A percentile compares a stretch with the other conserved stretches of the same genome.
These are phyloP conservation scores for Phania funesta DNA, from an alignment of 2,888 invertebrate genomes.

Conservation along the genomic window DNA sequence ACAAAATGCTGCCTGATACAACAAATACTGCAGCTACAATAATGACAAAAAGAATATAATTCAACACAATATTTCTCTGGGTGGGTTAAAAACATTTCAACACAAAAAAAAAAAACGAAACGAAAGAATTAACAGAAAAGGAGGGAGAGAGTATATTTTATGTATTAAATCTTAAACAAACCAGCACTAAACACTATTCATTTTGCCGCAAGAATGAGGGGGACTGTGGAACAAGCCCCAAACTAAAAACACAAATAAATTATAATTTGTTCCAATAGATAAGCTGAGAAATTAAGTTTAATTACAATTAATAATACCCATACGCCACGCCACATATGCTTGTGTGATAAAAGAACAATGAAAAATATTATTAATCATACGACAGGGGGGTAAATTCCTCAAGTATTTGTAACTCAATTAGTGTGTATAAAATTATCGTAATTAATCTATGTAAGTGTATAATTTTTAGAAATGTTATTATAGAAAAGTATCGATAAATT, in stretches of 20 bases:
- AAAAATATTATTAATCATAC: slow-evolving; percentile 41
- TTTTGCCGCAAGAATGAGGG: background rate
- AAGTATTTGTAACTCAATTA: background rate
- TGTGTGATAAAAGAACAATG: background rate
- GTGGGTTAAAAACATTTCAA: background rate
- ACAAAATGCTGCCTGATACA: slow-evolving; percentile 24
- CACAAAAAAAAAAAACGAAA: background rate
- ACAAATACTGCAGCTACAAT: slow-evolving; percentile 5
- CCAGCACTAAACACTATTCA: slow-evolving; percentile 23
- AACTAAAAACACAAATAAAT: slow-evolving; percentile 16
- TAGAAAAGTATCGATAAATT: too few relatives aligned
- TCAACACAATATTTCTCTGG: background rate
- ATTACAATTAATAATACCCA: slow-evolving; percentile 53
- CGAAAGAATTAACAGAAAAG: too few relatives aligned
- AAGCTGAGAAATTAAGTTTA: slow-evolving; percentile 27
- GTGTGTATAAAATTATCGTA: background rate
- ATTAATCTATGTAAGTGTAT: background rate
- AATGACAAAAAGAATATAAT: background rate
- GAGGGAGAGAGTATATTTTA: too few relatives aligned
- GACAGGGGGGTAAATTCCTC: background rate
- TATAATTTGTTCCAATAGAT: slow-evolving; percentile 27
- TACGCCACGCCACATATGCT: slow-evolving; percentile 43
- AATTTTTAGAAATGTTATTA: background rate
- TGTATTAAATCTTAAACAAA: too few relatives aligned
- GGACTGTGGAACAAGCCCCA: background rate